Evolutionary conservation across 1,140 invertebrate species (phyloP).

Genomic region (Drosophila bifasciata): DNA sequence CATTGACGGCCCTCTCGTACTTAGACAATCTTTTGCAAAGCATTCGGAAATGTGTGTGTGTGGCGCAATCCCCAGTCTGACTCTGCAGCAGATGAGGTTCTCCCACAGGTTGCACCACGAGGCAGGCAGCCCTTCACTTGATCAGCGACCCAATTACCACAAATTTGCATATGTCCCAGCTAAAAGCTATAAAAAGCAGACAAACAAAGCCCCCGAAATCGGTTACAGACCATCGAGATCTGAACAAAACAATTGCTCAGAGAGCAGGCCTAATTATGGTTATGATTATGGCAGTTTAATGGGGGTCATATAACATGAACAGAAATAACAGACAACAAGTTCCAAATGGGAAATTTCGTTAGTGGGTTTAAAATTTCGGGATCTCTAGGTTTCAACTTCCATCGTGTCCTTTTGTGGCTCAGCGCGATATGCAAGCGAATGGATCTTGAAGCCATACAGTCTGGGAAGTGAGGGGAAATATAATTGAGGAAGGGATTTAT

Average conservation of each 20-base stretch:
- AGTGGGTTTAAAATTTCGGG: slow-evolving; percentile 7
- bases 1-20: slow-evolving; percentile 45
- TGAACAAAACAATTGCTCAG: slow-evolving; percentile 51
- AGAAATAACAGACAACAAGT: slow-evolving; percentile 4
- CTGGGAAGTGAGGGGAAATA: slow-evolving; percentile 1
- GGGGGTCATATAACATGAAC: slow-evolving; percentile 1
- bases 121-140: slow-evolving; percentile 65
- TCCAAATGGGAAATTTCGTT: slow-evolving; percentile 35
- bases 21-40: slow-evolving; percentile 33
- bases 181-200: slow-evolving; percentile 41
- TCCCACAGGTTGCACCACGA: slow-evolving; percentile 43
- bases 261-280: slow-evolving; percentile 27
- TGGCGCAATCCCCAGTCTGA: slow-evolving; percentile 32
- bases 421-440: slow-evolving; percentile 36
- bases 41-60: slow-evolving; percentile 39
- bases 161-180: slow-evolving; percentile 62
- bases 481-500: not conserved
- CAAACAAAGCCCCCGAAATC: slow-evolving; percentile 39
- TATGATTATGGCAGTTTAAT: slow-evolving; percentile 55
- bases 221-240: slow-evolving; percentile 16
- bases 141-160: slow-evolving; percentile 64
- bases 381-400: slow-evolving; percentile 16
- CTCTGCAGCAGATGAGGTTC: slow-evolving; percentile 25
- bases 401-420: not conserved
- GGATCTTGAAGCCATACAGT: slow-evolving; percentile 67